Evolutionary conservation across 2,113 vertebrate species (phyloP).

Genomic region (Eudyptes chrysolophus): DNA sequence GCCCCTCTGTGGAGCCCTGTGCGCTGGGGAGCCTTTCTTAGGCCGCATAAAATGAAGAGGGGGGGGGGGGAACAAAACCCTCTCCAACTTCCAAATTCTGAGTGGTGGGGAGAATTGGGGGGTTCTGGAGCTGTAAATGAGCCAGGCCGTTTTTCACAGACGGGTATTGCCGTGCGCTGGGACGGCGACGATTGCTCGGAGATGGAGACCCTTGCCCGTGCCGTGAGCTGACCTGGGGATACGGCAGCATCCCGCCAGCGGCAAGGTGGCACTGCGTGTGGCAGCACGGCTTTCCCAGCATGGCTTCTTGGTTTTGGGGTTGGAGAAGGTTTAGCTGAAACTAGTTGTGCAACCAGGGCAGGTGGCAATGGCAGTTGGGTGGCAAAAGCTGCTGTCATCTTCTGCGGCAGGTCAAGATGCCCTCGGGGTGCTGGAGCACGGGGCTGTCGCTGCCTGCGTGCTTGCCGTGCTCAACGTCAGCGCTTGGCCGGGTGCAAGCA

Average conservation of each 20-base stretch:
- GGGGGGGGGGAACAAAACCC: no score
- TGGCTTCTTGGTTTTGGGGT: background rate
- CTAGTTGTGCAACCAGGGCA: background rate
- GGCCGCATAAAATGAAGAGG: fast-evolving
- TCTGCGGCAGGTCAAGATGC: background rate
- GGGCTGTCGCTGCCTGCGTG: fast-evolving
- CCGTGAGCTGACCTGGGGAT: fast-evolving
- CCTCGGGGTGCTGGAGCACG: fast-evolving
- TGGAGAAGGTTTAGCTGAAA: background rate
- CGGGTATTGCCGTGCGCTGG: background rate
- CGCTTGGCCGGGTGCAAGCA: fast-evolving
- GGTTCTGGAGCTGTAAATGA: background rate
- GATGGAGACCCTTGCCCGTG: background rate
- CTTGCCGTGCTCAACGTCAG: fast-evolving
- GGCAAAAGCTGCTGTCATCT: fast-evolving
- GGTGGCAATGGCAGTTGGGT: background rate
- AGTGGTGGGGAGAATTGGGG: fast-evolving
- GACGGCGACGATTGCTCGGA: fast-evolving
- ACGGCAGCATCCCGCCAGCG: background rate
- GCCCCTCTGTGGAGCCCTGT: fast-evolving
- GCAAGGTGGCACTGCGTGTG: fast-evolving
- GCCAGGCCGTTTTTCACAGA: background rate
- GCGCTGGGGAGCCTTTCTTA: no score
- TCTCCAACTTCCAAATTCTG: background rate
- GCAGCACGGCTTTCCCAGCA: fast-evolving